These are phyloP conservation scores for Mandrillus leucophaeus DNA, from an alignment of 2,113 vertebrate species.

Conservation along the genomic window DNA sequence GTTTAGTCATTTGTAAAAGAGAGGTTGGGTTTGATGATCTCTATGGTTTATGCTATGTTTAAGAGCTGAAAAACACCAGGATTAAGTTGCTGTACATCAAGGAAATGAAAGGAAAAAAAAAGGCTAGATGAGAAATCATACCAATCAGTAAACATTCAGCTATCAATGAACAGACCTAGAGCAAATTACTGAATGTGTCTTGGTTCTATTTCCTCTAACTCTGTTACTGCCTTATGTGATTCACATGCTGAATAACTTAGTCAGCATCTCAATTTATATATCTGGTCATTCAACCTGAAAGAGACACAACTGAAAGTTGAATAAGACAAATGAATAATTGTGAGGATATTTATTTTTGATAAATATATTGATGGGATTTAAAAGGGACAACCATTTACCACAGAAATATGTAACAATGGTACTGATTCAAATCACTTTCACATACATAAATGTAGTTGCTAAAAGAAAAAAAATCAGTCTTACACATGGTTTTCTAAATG, in stretches of 20 bases:
- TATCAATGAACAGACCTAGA: neutral
- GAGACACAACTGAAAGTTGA: neutral
- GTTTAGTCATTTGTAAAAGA: slow-evolving; percentile 27
- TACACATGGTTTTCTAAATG: neutral
- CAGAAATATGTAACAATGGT: neutral
- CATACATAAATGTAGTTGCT: neutral
- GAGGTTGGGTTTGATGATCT: neutral
- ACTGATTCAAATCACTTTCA: neutral
- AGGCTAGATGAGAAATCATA: neutral
- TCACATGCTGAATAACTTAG: neutral
- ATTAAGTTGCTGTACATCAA: neutral
- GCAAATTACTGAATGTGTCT: neutral
- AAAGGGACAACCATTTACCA: neutral
- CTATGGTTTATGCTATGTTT: neutral
- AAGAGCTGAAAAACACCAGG: neutral
- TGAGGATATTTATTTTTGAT: neutral
- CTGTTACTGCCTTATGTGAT: neutral
- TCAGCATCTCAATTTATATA: neutral
- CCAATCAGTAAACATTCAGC: neutral
- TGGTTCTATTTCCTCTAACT: neutral
- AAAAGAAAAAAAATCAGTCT: neutral
- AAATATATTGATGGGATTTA: slow-evolving; percentile 24
- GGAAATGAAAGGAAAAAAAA: neutral
- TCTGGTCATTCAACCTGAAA: slow-evolving; percentile 15
- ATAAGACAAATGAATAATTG: neutral